phyloP scores from a whole-genome alignment of 2,888 invertebrate species.

The Lochmaea crataegi region DNA sequence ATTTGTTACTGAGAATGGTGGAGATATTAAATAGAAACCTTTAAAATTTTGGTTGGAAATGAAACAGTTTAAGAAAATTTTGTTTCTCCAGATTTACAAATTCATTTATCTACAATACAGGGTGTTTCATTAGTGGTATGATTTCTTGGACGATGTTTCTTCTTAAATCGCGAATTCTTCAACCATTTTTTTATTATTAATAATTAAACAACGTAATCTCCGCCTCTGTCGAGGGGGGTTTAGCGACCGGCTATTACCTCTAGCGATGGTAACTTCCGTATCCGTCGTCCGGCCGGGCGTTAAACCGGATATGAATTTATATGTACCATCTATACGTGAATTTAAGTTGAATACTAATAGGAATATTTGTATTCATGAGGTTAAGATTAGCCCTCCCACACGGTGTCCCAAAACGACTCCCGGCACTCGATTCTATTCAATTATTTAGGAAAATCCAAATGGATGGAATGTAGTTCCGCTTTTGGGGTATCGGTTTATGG shows the following conservation, averaged over 20 bases:
- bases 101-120: too few relatives aligned
- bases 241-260: conserved; percentile 40
- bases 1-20: too few relatives aligned
- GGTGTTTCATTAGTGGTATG: too few relatives aligned
- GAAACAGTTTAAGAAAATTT: too few relatives aligned
- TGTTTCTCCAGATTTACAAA: too few relatives aligned
- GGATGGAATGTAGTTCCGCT: conserved; percentile 40
- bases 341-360: conserved; percentile 50
- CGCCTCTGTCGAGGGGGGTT: conserved; percentile 16
- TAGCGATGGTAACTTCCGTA: conserved; percentile 30
- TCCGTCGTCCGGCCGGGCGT: conserved; percentile 11
- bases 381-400: conserved; percentile 49
- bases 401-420: conserved; percentile 24
- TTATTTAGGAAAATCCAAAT: conserved; percentile 49
- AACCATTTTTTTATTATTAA: too few relatives aligned
- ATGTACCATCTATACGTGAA: conserved; percentile 33
- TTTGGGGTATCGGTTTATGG: conserved; percentile 41
- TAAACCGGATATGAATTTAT: conserved; percentile 47
- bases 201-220: background rate
- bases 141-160: too few relatives aligned
- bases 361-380: conserved; percentile 55
- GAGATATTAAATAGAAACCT: too few relatives aligned
- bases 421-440: conserved; percentile 51
- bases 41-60: too few relatives aligned
- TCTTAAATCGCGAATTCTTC: too few relatives aligned